Evolutionary conservation across 2,888 invertebrate species (phyloP).

Genomic region (Melanophora roralis): DNA sequence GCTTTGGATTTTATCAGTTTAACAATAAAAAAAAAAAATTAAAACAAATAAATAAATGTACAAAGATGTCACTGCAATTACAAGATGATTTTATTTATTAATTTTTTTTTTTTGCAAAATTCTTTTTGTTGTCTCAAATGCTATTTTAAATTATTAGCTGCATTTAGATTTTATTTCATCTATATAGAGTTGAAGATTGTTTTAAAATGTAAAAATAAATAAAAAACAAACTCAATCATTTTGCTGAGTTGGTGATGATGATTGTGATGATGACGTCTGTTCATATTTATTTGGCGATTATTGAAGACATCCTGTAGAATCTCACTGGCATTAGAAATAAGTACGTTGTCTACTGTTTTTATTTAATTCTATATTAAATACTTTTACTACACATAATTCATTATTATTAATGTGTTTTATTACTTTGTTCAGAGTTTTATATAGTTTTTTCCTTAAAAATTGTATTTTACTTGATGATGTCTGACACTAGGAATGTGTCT

Average conservation of each 20-base stretch:
- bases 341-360: neutral
- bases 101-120: conserved; percentile 6
- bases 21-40: neutral
- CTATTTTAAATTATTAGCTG: conserved; percentile 60
- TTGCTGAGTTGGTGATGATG: neutral
- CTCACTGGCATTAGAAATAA: neutral
- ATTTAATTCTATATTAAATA: conserved; percentile 48
- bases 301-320: conserved; percentile 65
- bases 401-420: conserved; percentile 60
- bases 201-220: conserved; percentile 23
- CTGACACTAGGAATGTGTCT: conserved; percentile 48
- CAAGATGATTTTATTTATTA: conserved; percentile 50
- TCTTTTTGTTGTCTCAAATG: conserved; percentile 32
- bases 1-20: conserved; percentile 31
- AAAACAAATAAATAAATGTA: conserved; percentile 16
- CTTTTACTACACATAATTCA: conserved; percentile 58
- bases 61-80: conserved; percentile 58
- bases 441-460: neutral
- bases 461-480: conserved; percentile 54
- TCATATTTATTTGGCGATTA: conserved; percentile 63
- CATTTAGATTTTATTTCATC: conserved; percentile 60
- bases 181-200: conserved; percentile 53
- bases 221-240: conserved; percentile 34
- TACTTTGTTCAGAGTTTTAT: conserved; percentile 56
- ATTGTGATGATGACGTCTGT: conserved; percentile 56